Conservation (phyloP, 2,888 invertebrate genomes). For the Tetramorium bicarinatum region DNA sequence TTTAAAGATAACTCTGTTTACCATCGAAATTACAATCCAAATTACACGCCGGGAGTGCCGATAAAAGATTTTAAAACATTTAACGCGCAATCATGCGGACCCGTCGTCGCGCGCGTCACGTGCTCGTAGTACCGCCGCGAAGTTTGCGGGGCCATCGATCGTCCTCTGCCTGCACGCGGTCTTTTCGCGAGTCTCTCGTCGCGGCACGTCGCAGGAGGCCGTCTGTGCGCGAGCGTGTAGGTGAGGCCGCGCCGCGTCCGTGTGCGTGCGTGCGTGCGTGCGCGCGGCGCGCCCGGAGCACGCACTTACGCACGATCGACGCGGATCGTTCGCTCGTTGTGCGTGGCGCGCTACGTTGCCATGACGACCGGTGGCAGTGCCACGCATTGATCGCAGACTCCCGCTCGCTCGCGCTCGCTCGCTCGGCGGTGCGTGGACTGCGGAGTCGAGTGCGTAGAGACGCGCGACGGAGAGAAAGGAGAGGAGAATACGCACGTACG, state of each 20-base stretch:
- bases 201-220: conserved; percentile 59
- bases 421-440: conserved; percentile 66
- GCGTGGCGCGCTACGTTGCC: conserved; percentile 84
- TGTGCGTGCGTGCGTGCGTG: conserved; percentile 32
- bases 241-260: conserved; percentile 46
- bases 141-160: conserved; percentile 77
- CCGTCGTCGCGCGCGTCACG: conserved; percentile 69
- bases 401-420: conserved; percentile 72
- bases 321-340: conserved; percentile 81
- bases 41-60: not conserved
- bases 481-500: conserved; percentile 51
- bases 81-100: not conserved
- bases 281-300: conserved; percentile 58
- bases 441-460: conserved; percentile 62
- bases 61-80: not conserved
- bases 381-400: conserved; percentile 86
- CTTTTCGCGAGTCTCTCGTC: conserved; percentile 71
- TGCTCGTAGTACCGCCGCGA: conserved; percentile 75
- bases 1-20: not conserved
- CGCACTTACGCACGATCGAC: conserved; percentile 81
- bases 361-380: conserved; percentile 84
- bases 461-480: conserved; percentile 62
- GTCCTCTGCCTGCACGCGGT: conserved; percentile 71
- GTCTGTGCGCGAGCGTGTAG: conserved; percentile 38
- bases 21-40: not conserved